Evolutionary conservation across 2,888 invertebrate genomes (phyloP), one percentile per base, ranked within the genome.

Genomic region (Xestia c-nigrum): DNA sequence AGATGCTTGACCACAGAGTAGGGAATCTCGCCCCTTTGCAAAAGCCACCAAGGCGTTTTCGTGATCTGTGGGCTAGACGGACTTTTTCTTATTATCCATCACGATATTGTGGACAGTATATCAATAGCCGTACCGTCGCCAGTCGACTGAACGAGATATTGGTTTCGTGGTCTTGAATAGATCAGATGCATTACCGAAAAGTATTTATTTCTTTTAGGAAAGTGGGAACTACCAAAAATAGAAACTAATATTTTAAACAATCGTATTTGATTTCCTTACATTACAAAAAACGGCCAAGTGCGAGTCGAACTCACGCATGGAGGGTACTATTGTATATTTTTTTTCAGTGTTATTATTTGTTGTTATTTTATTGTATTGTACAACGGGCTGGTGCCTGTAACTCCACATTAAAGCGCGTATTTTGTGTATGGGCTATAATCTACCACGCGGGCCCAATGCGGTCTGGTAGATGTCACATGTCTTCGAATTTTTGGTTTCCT

Each of bases 161-260:
- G 75, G 50, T 64, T 79, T 74, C 81, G 67, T 79, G 79, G 38
- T 81, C 64, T 65, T 68, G 79, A 81, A 79, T 79, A 68, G 43
- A 64, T 38, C 1, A 46, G 19, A 24, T 64, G 64, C 38, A 68
- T 79, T 81, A 81, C 24, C 10, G 24, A 79, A 74, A 74, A 81
- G 21, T 46, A 81, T 64, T 38, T n/a, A 63, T 63, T 14, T 14
- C 38, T 10, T 65, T 59, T 31, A 14, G 3, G 31, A 79, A 80
- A 40, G 4, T 46, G 4, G 6, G 14, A n/a, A 59, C 50, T 57
- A 50, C 21, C 38, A 46, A 50, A 47, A 78, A 57, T 63, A 19
- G 5, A 21, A 40, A 0, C n/a, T n/a, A 40, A 19, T 40, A 21
- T 72, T 69, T 69, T 16, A 24, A 50, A 69, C 69, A 6, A 52